These are phyloP conservation scores for Rotaria magnacalcarata DNA, from an alignment of 2,888 invertebrate genomes.

Conservation along the genomic window DNA sequence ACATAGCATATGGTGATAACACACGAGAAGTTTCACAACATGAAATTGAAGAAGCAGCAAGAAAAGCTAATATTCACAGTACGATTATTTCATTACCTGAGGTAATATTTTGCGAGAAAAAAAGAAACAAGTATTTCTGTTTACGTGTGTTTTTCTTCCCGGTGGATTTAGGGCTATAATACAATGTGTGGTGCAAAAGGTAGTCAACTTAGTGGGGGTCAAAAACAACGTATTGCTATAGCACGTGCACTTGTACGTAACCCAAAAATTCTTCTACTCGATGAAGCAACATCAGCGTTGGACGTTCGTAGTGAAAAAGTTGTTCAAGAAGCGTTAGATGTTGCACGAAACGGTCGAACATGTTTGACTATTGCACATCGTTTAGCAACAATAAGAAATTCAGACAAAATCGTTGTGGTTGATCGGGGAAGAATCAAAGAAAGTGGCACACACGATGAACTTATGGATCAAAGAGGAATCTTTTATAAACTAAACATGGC, in stretches of 20 bases:
- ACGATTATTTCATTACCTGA: slow-evolving; percentile 33
- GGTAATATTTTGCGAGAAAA: not conserved
- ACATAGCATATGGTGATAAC: slow-evolving; percentile 73
- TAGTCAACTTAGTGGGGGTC: slow-evolving; percentile 43
- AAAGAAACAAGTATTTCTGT: no score
- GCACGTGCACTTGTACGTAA: slow-evolving; percentile 41
- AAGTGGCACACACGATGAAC: slow-evolving; percentile 39
- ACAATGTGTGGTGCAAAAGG: slow-evolving; percentile 42
- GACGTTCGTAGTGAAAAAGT: not conserved
- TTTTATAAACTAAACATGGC: slow-evolving; percentile 10
- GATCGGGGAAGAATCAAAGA: slow-evolving; percentile 39
- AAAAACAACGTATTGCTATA: slow-evolving; percentile 42
- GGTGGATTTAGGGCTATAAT: slow-evolving; percentile 7
- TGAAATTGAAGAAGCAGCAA: slow-evolving; percentile 39
- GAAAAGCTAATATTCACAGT: slow-evolving; percentile 42
- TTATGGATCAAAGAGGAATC: slow-evolving; percentile 33
- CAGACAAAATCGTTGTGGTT: slow-evolving; percentile 41
- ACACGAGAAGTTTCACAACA: not conserved
- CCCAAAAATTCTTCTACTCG: slow-evolving; percentile 41
- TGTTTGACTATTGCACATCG: slow-evolving; percentile 42
- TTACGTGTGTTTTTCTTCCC: not conserved
- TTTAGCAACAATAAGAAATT: slow-evolving; percentile 6
- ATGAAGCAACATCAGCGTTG: slow-evolving; percentile 46
- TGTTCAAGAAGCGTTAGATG: slow-evolving; percentile 44
- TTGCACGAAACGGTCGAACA: slow-evolving; percentile 40